phyloP scores from a whole-genome alignment of 92 coral and sea anemone genomes.

The Actinostola sp. region DNA sequence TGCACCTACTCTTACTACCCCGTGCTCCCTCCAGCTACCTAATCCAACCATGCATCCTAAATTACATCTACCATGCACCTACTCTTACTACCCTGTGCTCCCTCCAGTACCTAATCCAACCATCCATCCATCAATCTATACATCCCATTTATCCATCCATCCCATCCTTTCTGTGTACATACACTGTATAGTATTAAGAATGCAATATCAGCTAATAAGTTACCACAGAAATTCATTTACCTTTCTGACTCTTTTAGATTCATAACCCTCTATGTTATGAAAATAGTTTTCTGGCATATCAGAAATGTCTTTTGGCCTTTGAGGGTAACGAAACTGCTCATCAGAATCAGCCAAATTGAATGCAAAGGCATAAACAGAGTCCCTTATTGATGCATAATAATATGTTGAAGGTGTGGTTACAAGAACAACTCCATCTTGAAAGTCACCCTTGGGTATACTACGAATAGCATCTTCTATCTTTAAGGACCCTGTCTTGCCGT shows the following conservation, averaged over 20 bases:
- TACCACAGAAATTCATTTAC: constrained; percentile 29
- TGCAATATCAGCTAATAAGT: neutral
- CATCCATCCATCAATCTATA: too few relatives aligned
- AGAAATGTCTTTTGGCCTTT: constrained; percentile 58
- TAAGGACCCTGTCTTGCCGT: constrained; percentile 80
- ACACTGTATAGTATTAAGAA: too few relatives aligned
- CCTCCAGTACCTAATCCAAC: too few relatives aligned
- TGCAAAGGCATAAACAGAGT: constrained; percentile 96
- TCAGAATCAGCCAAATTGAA: constrained; percentile 97
- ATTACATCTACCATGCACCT: too few relatives aligned
- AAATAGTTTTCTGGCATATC: constrained; percentile 66
- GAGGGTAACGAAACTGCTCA: constrained; percentile 78
- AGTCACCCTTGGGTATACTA: constrained; percentile 96
- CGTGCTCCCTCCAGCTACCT: too few relatives aligned
- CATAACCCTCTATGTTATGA: constrained; percentile 83
- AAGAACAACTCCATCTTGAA: constrained; percentile 92
- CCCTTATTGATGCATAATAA: constrained; percentile 87
- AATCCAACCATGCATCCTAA: too few relatives aligned
- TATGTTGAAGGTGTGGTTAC: constrained; percentile 86
- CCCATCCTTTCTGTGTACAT: too few relatives aligned
- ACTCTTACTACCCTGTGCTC: too few relatives aligned
- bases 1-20: too few relatives aligned
- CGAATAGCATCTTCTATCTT: constrained; percentile 91
- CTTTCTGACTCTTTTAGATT: constrained; percentile 72
- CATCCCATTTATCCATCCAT: too few relatives aligned